Evolutionary conservation across 2,888 invertebrate genomes (phyloP).

Genomic region (Caenorhabditis parvicauda): DNA sequence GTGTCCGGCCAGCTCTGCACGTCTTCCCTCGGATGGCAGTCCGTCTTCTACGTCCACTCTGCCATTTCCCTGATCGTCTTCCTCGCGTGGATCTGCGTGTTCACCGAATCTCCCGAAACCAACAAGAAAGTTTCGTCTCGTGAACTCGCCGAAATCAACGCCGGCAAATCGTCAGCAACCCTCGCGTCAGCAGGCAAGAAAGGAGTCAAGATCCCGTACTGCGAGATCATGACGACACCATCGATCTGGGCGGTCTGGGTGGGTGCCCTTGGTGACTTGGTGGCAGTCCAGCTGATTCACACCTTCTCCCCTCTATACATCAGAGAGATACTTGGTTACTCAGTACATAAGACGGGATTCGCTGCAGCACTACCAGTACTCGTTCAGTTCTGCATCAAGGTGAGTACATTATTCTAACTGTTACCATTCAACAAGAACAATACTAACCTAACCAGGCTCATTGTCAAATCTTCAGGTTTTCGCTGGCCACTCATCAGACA

Average conservation of each 20-base stretch:
- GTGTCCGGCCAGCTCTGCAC: conserved; percentile 49
- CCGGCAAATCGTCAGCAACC: conserved; percentile 17
- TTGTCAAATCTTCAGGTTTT: conserved; percentile 30
- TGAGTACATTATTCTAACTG: conserved; percentile 3
- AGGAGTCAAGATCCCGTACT: conserved; percentile 45
- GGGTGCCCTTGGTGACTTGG: conserved; percentile 58
- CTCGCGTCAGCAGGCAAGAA: no score
- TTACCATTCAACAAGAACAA: neutral
- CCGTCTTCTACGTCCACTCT: conserved; percentile 57
- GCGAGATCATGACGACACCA: conserved; percentile 49
- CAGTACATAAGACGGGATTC: conserved; percentile 59
- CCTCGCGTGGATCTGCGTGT: conserved; percentile 34
- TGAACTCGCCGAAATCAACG: conserved; percentile 27
- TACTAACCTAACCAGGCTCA: neutral
- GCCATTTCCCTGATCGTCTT: conserved; percentile 45
- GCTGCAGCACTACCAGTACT: conserved; percentile 58
- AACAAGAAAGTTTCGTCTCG: conserved; percentile 12
- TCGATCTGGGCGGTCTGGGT: conserved; percentile 60
- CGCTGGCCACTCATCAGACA: conserved; percentile 57
- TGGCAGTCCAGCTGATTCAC: conserved; percentile 55
- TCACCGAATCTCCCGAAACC: conserved; percentile 30
- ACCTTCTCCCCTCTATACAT: conserved; percentile 46
- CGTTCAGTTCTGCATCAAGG: conserved; percentile 58
- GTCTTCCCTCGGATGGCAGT: conserved; percentile 51
- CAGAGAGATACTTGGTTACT: conserved; percentile 46